Evolutionary conservation across 2,888 invertebrate genomes (phyloP).

Genomic region (Hoplodrina blanda): DNA sequence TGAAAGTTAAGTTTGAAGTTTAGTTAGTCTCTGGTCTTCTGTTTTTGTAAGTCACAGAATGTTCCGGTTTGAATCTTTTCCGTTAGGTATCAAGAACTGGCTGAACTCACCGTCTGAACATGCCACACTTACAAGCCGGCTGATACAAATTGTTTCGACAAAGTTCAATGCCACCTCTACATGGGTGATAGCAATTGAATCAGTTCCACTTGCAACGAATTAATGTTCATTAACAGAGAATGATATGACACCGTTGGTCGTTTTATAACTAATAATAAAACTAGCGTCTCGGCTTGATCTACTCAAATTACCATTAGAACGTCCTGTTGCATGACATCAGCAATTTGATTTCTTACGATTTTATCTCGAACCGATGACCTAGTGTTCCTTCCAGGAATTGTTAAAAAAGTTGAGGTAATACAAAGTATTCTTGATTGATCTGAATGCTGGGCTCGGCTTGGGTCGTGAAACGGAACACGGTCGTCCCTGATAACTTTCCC

Average conservation of each 20-base stretch:
- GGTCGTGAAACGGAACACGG: conserved; percentile 82
- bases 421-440: conserved; percentile 70
- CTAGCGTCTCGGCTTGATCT: conserved; percentile 67
- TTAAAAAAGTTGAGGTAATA: conserved; percentile 51
- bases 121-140: conserved; percentile 66
- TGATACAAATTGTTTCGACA: conserved; percentile 81
- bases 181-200: conserved; percentile 89
- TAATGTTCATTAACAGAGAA: conserved; percentile 86
- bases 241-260: conserved; percentile 77
- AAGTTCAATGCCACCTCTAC: conserved; percentile 86
- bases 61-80: conserved; percentile 50
- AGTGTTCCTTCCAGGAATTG: conserved; percentile 58
- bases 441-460: conserved; percentile 66
- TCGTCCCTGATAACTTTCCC: conserved; percentile 88
- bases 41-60: too few species aligned
- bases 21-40: too few species aligned
- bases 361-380: conserved; percentile 67
- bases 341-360: conserved; percentile 72
- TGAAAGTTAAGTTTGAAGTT: too few species aligned
- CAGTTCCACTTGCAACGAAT: conserved; percentile 90
- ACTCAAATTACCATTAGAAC: conserved; percentile 72
- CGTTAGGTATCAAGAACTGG: conserved; percentile 62
- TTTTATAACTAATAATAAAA: conserved; percentile 70
- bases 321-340: conserved; percentile 81
- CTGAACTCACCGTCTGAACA: conserved; percentile 64